Evolutionary conservation across 2,113 vertebrate genomes (phyloP).

Genomic region (Psilopogon haemacephalus): DNA sequence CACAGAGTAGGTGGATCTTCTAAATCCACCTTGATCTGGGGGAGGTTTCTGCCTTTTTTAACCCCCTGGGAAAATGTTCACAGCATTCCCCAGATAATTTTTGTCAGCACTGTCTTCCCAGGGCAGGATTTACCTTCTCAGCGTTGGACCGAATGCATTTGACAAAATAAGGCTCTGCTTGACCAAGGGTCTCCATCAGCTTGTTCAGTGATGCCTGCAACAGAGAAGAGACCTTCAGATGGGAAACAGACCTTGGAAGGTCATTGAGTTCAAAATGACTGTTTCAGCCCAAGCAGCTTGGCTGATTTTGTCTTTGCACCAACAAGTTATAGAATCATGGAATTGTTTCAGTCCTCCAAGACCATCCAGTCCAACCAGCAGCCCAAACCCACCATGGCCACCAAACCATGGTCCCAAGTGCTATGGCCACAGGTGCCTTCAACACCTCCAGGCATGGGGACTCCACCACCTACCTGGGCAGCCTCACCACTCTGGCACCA

Average conservation of each 20-base stretch:
- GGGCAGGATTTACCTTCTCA: conserved; percentile 85
- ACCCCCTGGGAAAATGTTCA: background rate
- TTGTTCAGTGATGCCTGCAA: conserved; percentile 92
- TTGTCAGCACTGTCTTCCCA: fast-evolving
- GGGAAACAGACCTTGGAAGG: background rate
- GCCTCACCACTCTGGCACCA: too few species aligned
- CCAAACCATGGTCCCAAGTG: too few species aligned
- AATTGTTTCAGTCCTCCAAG: too few species aligned
- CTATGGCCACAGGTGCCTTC: too few species aligned
- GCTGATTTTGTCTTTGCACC: background rate
- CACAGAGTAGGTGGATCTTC: background rate
- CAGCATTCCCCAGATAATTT: background rate
- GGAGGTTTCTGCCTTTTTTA: background rate
- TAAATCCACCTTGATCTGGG: background rate
- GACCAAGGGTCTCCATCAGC: conserved; percentile 96
- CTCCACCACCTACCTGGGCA: too few species aligned
- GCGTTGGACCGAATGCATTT: conserved; percentile 98
- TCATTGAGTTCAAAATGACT: background rate
- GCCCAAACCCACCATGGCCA: too few species aligned
- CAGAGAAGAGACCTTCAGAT: background rate
- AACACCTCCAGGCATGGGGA: too few species aligned
- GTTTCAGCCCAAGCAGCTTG: background rate
- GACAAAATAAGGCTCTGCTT: conserved; percentile 98
- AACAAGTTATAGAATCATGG: too few species aligned
- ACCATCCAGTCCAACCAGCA: too few species aligned